A percentile compares a stretch with the other conserved stretches of the same genome.
Evolutionary conservation across 2,797 vertebrate genomes (phyloP).

Genomic region (Octomys mimax): DNA sequence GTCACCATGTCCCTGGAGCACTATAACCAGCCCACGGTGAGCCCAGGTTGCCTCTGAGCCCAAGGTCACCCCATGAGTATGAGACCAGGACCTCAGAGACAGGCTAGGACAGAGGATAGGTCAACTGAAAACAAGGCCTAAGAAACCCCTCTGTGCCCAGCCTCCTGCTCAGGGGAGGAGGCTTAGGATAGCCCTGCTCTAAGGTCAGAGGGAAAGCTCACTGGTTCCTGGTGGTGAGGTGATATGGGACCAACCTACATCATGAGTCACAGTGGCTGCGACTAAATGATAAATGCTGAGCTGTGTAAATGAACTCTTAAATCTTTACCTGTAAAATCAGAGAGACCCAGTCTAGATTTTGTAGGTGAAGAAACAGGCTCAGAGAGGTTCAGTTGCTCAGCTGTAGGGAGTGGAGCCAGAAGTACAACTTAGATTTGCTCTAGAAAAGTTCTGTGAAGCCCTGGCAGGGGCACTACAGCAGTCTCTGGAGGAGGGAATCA

Average conservation of each 20-base stretch:
- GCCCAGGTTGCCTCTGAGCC: conserved; percentile 69
- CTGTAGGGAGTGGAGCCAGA: not conserved
- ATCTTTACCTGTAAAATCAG: not conserved
- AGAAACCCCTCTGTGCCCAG: not conserved
- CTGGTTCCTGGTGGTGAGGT: not conserved
- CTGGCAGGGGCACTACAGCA: not conserved
- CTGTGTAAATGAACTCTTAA: not conserved
- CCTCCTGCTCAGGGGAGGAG: not conserved
- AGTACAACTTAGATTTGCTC: not conserved
- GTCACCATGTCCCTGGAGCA: conserved; percentile 99
- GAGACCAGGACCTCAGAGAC: not conserved
- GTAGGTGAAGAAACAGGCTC: not conserved
- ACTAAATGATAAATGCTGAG: not conserved
- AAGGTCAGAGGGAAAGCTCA: not conserved
- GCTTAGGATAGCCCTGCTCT: not conserved
- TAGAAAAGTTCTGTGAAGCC: not conserved
- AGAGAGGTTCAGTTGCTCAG: not conserved
- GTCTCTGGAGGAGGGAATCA: not conserved
- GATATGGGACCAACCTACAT: not conserved
- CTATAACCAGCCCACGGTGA: conserved; percentile 97
- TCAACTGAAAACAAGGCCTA: not conserved
- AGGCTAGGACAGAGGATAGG: not conserved
- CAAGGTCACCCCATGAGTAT: not conserved
- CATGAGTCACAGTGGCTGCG: too few relatives aligned
- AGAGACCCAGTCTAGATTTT: not conserved